Evolutionary conservation across 2,113 vertebrate genomes (phyloP).

Genomic region (Anhinga rufa): DNA sequence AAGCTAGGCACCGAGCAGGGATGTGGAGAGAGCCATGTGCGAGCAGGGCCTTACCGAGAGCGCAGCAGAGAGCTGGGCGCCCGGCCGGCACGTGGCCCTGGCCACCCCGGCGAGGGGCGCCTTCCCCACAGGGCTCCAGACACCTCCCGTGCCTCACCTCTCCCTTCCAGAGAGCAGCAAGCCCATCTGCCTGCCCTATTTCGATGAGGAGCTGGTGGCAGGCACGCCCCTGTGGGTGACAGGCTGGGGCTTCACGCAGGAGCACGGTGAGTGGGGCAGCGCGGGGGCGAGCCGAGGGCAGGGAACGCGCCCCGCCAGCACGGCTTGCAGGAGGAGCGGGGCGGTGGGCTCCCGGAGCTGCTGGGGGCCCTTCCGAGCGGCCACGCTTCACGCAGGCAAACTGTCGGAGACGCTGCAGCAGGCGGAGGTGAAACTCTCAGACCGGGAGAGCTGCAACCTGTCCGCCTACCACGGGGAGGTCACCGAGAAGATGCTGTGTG

Average conservation of each 20-base stretch:
- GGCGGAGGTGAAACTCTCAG: constrained; percentile 74
- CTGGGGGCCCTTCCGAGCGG: not conserved
- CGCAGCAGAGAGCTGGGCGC: not conserved
- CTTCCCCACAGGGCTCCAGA: not conserved
- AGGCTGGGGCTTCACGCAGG: constrained; percentile 85
- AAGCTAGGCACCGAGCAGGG: not conserved
- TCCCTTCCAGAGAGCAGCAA: constrained; percentile 61
- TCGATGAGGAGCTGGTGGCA: constrained; percentile 59
- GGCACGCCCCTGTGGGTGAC: constrained; percentile 69
- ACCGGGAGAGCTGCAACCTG: constrained; percentile 69
- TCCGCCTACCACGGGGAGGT: constrained; percentile 73
- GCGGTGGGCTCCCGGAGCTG: not conserved
- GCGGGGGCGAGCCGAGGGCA: accelerated
- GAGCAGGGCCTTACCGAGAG: accelerated
- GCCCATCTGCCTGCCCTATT: constrained; percentile 86
- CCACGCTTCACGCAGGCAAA: constrained; percentile 50
- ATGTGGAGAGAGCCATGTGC: accelerated
- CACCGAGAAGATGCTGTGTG: constrained; percentile 85
- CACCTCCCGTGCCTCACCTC: not conserved
- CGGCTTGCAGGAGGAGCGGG: not conserved
- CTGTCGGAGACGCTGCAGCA: constrained; percentile 80
- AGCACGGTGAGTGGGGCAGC: constrained; percentile 63
- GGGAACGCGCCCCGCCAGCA: not conserved
- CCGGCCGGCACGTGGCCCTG: not conserved
- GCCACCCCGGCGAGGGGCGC: not conserved